Base-by-base conservation (phyloP, 2,888 invertebrate species). In the Eledona agricola region DNA sequence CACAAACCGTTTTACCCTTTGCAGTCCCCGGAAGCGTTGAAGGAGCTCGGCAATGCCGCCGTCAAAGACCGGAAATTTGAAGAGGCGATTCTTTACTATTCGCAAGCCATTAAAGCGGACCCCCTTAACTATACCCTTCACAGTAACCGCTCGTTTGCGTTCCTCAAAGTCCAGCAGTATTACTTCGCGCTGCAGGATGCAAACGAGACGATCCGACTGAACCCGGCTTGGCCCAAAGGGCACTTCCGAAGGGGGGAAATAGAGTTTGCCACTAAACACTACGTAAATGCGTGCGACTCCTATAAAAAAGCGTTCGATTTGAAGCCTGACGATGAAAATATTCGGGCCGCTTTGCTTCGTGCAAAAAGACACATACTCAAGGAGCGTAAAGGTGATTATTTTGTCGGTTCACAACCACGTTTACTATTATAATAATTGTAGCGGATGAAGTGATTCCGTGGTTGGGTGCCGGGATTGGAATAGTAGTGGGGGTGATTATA, bases 61-160 rank as follows among this genome's bases (percentile, higher is more conserved):
- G 84, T 91, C 28, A 86, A 85, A 70, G 81, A 86, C 61, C 81
- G 82, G 40, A 88, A 88, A 69, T 88, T 79, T 72, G 83, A 84
- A 59, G 89, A 90, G 76, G 90, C 92, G 2, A 82, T 90, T 53
- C 74, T 90, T 47, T 86, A 88, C 74, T 93, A 93, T 70, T 88
- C 89, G 1, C 84, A 88, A 64, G 92, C 89, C 1, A 84, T 93
- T 60, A 87, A 89, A 75, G 70, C 85, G 62, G 88, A 89, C 60
- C 83, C 86, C 4, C 81, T 80, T 55, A 89, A 89, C 77, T 84
- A 82, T 68, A 79, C 85, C 7, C 72, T 91, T 29, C 87, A 86
- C 74, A 90, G 90, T 69, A 93, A 93, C 73, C 80, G 92, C 68
- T 91, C 91, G 2, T 83, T 85, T 68, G 89, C 89, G 5, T 91